These are phyloP conservation scores for Xenentodon cancila DNA, from an alignment of 2,797 vertebrate species.

Conservation along the genomic window DNA sequence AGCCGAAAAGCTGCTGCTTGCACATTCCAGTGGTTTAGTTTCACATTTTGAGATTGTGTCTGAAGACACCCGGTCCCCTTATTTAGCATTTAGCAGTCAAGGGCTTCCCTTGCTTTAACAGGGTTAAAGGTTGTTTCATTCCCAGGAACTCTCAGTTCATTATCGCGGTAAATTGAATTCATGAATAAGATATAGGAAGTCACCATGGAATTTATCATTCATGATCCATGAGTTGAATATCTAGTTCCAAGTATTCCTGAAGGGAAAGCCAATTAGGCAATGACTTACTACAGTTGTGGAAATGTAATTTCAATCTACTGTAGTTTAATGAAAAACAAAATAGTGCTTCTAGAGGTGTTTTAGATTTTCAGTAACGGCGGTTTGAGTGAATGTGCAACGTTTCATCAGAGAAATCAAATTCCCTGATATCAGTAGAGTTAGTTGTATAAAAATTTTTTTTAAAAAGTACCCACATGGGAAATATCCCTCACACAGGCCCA, in stretches of 20 bases:
- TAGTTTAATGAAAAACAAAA: constrained; percentile 38
- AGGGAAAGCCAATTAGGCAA: constrained; percentile 52
- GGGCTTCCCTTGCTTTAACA: constrained; percentile 36
- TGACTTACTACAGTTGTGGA: constrained; percentile 33
- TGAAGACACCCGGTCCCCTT: constrained; percentile 7
- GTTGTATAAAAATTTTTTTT: too few relatives aligned
- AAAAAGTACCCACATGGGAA: constrained; percentile 27
- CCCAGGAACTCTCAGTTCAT: constrained; percentile 55
- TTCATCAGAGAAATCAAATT: constrained; percentile 4
- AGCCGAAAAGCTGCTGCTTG: not conserved
- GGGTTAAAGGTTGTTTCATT: constrained; percentile 62
- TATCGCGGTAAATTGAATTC: constrained; percentile 68
- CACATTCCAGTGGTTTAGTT: not conserved
- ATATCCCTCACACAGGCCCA: constrained; percentile 22
- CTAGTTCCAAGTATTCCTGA: constrained; percentile 58
- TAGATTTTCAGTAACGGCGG: not conserved
- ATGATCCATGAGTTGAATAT: constrained; percentile 52
- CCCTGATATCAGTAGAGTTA: constrained; percentile 1
- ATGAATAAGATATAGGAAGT: constrained; percentile 71
- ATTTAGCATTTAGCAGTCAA: constrained; percentile 21
- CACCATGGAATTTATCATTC: constrained; percentile 63
- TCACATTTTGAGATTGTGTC: not conserved
- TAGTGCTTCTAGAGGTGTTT: constrained; percentile 9
- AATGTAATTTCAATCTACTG: constrained; percentile 26
- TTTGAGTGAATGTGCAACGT: not conserved